These are phyloP conservation scores for Clarias laeviceps DNA, from an alignment of 2,797 vertebrate genomes.

Conservation along the genomic window DNA sequence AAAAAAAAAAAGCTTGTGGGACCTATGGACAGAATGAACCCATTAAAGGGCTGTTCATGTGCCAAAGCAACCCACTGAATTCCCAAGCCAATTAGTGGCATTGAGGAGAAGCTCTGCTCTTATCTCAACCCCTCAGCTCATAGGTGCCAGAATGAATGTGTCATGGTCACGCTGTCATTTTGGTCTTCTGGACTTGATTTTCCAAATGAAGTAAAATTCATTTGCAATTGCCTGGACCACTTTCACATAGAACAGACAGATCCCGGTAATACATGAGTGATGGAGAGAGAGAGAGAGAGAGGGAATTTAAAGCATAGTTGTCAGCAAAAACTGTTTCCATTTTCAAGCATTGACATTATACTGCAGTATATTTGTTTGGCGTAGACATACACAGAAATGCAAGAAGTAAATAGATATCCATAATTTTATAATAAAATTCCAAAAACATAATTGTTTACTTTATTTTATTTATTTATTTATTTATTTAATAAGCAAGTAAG, in stretches of 20 bases:
- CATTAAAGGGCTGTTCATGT: not conserved
- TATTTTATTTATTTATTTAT: too few relatives aligned
- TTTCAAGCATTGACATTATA: too few relatives aligned
- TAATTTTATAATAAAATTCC: too few relatives aligned
- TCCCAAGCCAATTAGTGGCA: constrained; percentile 11
- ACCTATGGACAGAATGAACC: not conserved
- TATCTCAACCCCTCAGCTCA: not conserved
- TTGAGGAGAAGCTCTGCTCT: not conserved
- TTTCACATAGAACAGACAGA: constrained; percentile 15
- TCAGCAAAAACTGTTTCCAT: not conserved
- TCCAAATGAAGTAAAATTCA: constrained; percentile 26
- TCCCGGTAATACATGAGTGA: not conserved
- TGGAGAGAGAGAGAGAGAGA: constrained; percentile 4
- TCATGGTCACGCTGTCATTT: not conserved
- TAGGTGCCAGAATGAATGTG: constrained; percentile 11
- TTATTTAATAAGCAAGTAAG: too few relatives aligned
- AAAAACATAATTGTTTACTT: too few relatives aligned
- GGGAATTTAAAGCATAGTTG: not conserved
- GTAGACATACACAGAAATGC: not conserved
- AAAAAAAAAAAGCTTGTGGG: not conserved
- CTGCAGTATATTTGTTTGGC: not conserved
- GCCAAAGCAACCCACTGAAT: not conserved
- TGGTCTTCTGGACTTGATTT: constrained; percentile 34
- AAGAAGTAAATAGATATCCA: not conserved
- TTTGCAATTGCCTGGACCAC: constrained; percentile 27